Base-by-base conservation (phyloP, 2,113 vertebrate genomes). In the Atractosteus spatula region DNA sequence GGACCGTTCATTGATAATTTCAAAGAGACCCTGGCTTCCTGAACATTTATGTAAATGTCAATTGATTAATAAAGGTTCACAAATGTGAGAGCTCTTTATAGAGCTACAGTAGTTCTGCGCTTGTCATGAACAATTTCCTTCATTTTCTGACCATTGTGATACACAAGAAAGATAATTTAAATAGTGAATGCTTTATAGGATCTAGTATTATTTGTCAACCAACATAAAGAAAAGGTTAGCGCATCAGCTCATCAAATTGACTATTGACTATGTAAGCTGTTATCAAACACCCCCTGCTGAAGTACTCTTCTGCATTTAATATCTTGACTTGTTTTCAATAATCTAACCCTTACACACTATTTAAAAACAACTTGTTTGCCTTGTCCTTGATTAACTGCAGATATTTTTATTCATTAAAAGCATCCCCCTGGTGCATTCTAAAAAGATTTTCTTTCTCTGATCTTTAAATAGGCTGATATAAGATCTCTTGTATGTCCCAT, bases 211-310 rank as follows among this genome's bases (percentile, higher is more conserved):
- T 64, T 29, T 64, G 41, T 64, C 62, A 64, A 41, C 41, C 62
- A 64, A 64, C 62, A 64, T 41, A 64, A 64, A 64, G 62, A 43
- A 7, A 64, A 64, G 62, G 62, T 64, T 64, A 43, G 29, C 17
- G 3, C 62, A 3, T 14, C 17, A n/a, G 17, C 3, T 64, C 12
- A 64, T 41, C 62, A 64, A 43, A 17, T 3, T n/a, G 3, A 12
- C 41, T 64, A 64, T 64, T 64, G 62, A 64, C 41, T 64, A 41
- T 41, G 29, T 8, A 10, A 17, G 10, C n/a, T 64, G 17, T 59
- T 59, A 59, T 59, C 12, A 4, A 59, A 16, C 57, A 13, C 6
- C 5, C 57, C 14, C 57, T 59, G 29, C 29, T 29, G 29, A 29
- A 29, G 29, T 29, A 16, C 3, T 59, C 14, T 59, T 4, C n/a